phyloP scores from a whole-genome alignment of 2,888 invertebrate species.

The Panopea generosa region DNA sequence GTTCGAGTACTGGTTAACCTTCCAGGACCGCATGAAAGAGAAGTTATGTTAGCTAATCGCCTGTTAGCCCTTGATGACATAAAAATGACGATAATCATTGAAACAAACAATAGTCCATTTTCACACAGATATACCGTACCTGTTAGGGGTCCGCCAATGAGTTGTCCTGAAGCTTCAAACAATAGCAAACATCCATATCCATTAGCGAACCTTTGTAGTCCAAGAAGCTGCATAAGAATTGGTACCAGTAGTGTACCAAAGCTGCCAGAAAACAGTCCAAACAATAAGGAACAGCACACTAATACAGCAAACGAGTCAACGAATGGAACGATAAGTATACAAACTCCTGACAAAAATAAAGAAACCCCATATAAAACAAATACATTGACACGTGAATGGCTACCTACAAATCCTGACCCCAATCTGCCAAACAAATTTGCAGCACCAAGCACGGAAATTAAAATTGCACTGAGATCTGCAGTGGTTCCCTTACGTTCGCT shows the following conservation, averaged over 20 bases:
- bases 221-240: constrained; percentile 52
- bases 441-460: constrained; percentile 56
- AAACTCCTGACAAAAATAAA: constrained; percentile 45
- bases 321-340: constrained; percentile 34
- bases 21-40: too few species aligned
- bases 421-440: constrained; percentile 64
- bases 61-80: too few species aligned
- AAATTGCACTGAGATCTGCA: constrained; percentile 44
- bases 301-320: constrained; percentile 41
- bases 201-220: constrained; percentile 48
- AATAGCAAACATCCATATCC: constrained; percentile 63
- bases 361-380: constrained; percentile 46
- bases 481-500: constrained; percentile 46
- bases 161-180: constrained; percentile 56
- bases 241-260: constrained; percentile 55
- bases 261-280: constrained; percentile 60
- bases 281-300: constrained; percentile 47
- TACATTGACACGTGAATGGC: constrained; percentile 31
- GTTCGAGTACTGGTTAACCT: too few species aligned
- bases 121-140: constrained; percentile 55
- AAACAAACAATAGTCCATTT: too few species aligned
- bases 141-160: constrained; percentile 63
- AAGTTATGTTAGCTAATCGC: too few species aligned
- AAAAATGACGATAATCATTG: too few species aligned
- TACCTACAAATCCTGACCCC: constrained; percentile 51